Evolutionary conservation across 2,113 vertebrate species (phyloP).

Genomic region (Tursiops truncatus): DNA sequence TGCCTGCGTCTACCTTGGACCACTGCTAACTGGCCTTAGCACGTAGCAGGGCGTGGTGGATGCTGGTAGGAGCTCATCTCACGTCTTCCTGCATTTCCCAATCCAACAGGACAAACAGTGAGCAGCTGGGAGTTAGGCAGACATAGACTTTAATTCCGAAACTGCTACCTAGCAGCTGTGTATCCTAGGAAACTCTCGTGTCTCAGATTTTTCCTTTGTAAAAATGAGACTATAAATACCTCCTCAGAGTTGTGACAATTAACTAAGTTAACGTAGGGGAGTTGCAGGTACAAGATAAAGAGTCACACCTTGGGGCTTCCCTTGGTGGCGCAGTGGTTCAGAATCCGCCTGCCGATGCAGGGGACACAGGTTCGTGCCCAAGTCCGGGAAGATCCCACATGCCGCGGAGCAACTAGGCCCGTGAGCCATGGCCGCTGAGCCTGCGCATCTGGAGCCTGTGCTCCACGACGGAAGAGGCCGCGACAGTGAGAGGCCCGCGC

Average conservation of each 20-base stretch:
- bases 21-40: background rate
- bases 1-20: background rate
- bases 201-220: background rate
- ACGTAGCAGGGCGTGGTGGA: rapidly evolving
- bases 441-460: too few species aligned
- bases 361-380: too few species aligned
- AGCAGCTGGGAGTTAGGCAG: background rate
- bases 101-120: background rate
- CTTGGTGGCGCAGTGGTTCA: too few species aligned
- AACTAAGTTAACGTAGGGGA: background rate
- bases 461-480: too few species aligned
- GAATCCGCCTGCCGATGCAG: too few species aligned
- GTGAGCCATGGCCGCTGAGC: too few species aligned
- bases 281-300: background rate
- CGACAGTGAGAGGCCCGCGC: too few species aligned
- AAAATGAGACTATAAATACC: background rate
- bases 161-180: background rate
- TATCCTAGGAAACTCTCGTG: background rate
- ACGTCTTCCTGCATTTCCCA: background rate
- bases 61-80: background rate
- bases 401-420: too few species aligned
- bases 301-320: background rate
- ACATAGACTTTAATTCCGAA: background rate
- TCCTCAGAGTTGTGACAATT: background rate
- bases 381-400: too few species aligned